Conservation (phyloP, 2,797 vertebrate species). For the Phyllotis vaccarum region DNA sequence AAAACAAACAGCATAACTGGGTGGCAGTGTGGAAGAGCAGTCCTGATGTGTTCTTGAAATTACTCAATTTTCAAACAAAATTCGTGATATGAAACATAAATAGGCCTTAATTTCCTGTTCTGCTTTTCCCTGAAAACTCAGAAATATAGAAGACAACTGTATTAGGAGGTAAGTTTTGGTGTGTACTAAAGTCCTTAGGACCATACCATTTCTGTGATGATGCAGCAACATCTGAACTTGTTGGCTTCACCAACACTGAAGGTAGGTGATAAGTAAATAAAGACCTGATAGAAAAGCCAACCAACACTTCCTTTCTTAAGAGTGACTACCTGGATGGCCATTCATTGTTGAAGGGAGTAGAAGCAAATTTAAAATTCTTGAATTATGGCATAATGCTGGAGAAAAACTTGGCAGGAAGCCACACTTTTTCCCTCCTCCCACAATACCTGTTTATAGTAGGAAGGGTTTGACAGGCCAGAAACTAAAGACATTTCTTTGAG, state of each 20-base stretch:
- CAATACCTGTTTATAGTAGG: not conserved
- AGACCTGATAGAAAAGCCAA: not conserved
- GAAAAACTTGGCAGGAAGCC: conserved; percentile 5
- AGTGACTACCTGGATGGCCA: not conserved
- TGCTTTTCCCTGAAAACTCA: not conserved
- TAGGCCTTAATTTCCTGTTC: not conserved
- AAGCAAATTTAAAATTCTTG: not conserved
- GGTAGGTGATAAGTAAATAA: not conserved
- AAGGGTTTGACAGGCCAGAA: not conserved
- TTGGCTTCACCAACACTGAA: not conserved
- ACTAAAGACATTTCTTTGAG: conserved; percentile 24
- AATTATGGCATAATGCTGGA: not conserved
- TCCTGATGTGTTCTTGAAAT: not conserved
- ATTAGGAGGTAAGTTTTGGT: not conserved
- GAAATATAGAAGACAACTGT: not conserved
- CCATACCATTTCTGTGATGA: not conserved
- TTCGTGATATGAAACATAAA: not conserved
- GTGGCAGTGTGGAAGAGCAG: not conserved
- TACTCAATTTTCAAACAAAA: not conserved
- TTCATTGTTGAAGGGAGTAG: not conserved
- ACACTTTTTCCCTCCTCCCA: not conserved
- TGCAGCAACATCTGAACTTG: no score
- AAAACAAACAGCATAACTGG: not conserved
- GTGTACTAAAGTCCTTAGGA: not conserved
- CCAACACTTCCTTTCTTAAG: not conserved